These are phyloP conservation scores for Acanthurus lineatus DNA, from an alignment of 2,797 vertebrate genomes.

Conservation along the genomic window DNA sequence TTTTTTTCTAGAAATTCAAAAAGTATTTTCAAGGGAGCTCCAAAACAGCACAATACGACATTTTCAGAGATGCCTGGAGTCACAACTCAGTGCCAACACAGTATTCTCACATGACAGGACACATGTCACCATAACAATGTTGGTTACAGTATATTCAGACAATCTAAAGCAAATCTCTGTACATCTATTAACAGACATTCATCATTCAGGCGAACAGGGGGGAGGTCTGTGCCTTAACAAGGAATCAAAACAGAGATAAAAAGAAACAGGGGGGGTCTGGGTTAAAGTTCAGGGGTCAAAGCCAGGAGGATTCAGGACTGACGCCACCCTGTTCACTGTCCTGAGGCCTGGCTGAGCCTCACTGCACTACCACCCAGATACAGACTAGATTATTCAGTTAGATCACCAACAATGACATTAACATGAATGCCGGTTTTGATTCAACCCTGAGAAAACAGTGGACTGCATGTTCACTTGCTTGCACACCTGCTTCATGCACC, in stretches of 20 bases:
- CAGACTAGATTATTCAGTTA: slow-evolving; percentile 53
- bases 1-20: slow-evolving; percentile 49
- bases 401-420: slow-evolving; percentile 58
- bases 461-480: slow-evolving; percentile 67
- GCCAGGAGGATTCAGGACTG: slow-evolving; percentile 54
- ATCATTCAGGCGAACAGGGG: slow-evolving; percentile 62
- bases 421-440: slow-evolving; percentile 66
- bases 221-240: slow-evolving; percentile 66
- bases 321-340: slow-evolving; percentile 36
- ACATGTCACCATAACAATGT: slow-evolving; percentile 36
- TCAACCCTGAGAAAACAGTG: slow-evolving; percentile 84
- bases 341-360: slow-evolving; percentile 41
- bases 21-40: slow-evolving; percentile 37
- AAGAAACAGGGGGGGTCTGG: slow-evolving; percentile 17
- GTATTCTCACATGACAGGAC: slow-evolving; percentile 50
- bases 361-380: slow-evolving; percentile 40
- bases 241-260: slow-evolving; percentile 59
- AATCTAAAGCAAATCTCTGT: slow-evolving; percentile 71
- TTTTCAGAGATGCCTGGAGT: slow-evolving; percentile 37
- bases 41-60: slow-evolving; percentile 38
- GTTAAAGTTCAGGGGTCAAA: slow-evolving; percentile 47
- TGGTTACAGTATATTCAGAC: slow-evolving; percentile 69
- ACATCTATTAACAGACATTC: slow-evolving; percentile 79
- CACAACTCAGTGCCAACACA: slow-evolving; percentile 49
- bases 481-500: slow-evolving; percentile 50